Evolutionary conservation across 2,113 vertebrate genomes (phyloP).

Genomic region (Megatriorchis doriae): DNA sequence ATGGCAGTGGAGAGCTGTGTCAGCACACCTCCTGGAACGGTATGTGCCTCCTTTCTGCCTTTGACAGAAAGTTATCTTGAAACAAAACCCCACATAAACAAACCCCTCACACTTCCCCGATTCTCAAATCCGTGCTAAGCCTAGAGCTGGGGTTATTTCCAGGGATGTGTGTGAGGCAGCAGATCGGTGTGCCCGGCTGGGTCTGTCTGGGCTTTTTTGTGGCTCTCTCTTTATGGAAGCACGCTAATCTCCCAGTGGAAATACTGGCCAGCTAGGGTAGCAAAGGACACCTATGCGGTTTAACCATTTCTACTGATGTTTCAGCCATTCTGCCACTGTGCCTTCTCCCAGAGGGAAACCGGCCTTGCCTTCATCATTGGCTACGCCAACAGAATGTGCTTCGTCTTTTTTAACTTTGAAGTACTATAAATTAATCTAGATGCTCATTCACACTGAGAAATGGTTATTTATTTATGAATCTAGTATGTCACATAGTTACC

Average conservation of each 20-base stretch:
- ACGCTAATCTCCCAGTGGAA: fast-evolving
- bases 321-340: background rate
- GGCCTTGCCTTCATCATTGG: fast-evolving
- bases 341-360: background rate
- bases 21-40: background rate
- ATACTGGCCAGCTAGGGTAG: fast-evolving
- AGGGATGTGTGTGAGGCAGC: background rate
- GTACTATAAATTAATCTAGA: background rate
- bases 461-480: background rate
- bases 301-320: fast-evolving
- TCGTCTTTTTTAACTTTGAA: background rate
- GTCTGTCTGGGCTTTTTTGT: fast-evolving
- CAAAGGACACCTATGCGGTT: background rate
- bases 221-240: background rate
- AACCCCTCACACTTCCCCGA: background rate
- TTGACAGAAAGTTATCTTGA: background rate
- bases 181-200: fast-evolving
- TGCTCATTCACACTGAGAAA: background rate
- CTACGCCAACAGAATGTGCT: fast-evolving
- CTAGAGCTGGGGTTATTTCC: background rate
- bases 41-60: background rate
- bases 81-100: background rate
- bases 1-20: background rate
- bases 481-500: background rate
- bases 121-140: background rate